These are phyloP conservation scores for Myopa tessellatipennis DNA, from an alignment of 2,888 invertebrate genomes.

Conservation along the genomic window DNA sequence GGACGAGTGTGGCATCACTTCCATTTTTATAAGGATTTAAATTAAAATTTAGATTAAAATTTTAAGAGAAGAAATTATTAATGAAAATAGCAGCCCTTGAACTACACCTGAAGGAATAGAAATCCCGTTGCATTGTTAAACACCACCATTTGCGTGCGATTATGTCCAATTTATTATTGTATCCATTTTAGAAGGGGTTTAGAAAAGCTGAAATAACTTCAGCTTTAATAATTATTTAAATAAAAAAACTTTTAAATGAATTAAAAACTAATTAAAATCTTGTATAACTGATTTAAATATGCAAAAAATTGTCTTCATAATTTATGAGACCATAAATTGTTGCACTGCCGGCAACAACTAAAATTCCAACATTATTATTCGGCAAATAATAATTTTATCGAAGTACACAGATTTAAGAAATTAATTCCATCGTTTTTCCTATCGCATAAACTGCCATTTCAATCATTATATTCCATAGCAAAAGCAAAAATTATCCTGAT, in stretches of 20 bases:
- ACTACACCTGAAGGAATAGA: background rate
- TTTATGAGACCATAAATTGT: background rate
- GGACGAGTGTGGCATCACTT: no score
- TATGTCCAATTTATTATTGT: no score
- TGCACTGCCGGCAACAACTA: constrained; percentile 13
- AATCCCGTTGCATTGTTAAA: no score
- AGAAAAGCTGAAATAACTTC: background rate
- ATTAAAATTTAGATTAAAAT: background rate
- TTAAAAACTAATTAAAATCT: background rate
- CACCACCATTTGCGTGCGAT: no score
- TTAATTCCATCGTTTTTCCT: background rate
- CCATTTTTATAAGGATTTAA: background rate
- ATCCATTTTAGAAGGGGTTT: background rate
- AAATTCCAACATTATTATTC: constrained; percentile 7
- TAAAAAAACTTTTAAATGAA: background rate
- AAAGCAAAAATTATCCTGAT: background rate
- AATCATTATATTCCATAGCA: constrained; percentile 15
- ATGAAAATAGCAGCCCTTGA: background rate
- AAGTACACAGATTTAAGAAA: background rate
- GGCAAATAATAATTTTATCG: constrained; percentile 7
- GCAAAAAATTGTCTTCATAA: constrained; percentile 4
- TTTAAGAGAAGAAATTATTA: background rate
- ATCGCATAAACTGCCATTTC: constrained; percentile 6
- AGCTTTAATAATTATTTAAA: background rate
- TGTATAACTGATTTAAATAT: background rate